Percentiles rank a stretch among this genome's conserved stretches.
phyloP scores from a whole-genome alignment of 2,888 invertebrate species.

The Ceraclea dissimilis region DNA sequence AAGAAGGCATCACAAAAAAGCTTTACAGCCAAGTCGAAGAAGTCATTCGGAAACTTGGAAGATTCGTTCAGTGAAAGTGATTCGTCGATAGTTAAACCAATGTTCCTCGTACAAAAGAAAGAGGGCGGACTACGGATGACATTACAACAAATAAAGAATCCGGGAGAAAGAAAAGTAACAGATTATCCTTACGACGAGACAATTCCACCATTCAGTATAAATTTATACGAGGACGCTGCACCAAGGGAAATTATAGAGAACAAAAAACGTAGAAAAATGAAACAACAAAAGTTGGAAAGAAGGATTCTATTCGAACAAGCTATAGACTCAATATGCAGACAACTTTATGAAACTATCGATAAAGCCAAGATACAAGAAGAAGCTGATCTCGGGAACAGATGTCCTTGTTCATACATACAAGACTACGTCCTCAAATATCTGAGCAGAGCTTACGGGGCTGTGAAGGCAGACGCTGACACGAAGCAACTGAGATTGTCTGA shows the following conservation, averaged over 20 bases:
- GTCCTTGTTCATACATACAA: slow-evolving; percentile 11
- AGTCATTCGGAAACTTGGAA: background rate
- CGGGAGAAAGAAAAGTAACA: slow-evolving; percentile 37
- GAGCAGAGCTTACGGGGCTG: background rate
- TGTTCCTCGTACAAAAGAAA: slow-evolving; percentile 35
- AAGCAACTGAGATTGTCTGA: background rate
- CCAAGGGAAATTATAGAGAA: slow-evolving; percentile 22
- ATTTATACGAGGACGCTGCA: slow-evolving; percentile 38
- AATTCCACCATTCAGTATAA: slow-evolving; percentile 29
- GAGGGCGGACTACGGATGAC: slow-evolving; percentile 42
- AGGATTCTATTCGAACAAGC: slow-evolving; percentile 1
- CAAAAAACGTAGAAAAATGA: background rate
- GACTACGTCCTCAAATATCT: slow-evolving; percentile 7
- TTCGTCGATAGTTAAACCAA: slow-evolving; percentile 36
- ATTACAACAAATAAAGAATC: slow-evolving; percentile 45
- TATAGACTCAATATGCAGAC: slow-evolving; percentile 9
- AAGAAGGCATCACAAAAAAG: background rate
- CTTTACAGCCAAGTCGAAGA: background rate
- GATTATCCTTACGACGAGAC: slow-evolving; percentile 45
- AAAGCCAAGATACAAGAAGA: background rate
- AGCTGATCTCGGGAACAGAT: slow-evolving; percentile 4
- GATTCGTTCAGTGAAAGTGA: slow-evolving; percentile 31
- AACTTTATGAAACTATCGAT: slow-evolving; percentile 13
- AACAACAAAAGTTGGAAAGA: background rate
- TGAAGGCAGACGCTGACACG: background rate